These are phyloP conservation scores for Maconellicoccus hirsutus DNA, from an alignment of 1,140 invertebrate genomes.

Conservation along the genomic window DNA sequence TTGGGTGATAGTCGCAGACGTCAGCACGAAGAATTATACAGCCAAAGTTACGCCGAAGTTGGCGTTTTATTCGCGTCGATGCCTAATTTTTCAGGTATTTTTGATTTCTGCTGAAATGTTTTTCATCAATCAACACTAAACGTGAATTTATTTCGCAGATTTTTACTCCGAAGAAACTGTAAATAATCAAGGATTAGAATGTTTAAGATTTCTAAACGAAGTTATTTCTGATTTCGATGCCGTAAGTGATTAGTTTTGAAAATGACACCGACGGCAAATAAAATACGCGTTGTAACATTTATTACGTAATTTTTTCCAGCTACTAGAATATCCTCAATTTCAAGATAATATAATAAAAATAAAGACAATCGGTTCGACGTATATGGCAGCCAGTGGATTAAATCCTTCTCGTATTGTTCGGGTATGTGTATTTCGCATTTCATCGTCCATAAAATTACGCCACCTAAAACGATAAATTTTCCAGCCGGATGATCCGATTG, in stretches of 20 bases:
- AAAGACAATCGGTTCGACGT: constrained; percentile 94
- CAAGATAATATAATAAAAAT: constrained; percentile 84
- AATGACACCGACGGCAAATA: neutral
- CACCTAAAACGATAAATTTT: constrained; percentile 28
- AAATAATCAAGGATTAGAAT: constrained; percentile 92
- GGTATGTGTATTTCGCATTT: constrained; percentile 35
- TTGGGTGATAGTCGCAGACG: constrained; percentile 60
- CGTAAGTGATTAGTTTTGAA: constrained; percentile 48
- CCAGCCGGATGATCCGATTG: constrained; percentile 52
- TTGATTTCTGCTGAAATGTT: neutral
- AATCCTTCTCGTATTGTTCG: constrained; percentile 55
- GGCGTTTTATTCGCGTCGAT: constrained; percentile 89
- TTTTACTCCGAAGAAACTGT: constrained; percentile 92
- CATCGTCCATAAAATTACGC: no score
- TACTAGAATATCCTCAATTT: constrained; percentile 71
- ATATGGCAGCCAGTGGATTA: constrained; percentile 92
- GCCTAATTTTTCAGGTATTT: constrained; percentile 76
- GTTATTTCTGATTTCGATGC: constrained; percentile 97
- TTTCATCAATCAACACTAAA: neutral
- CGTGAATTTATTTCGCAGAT: constrained; percentile 42
- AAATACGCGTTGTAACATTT: neutral
- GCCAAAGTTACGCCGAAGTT: constrained; percentile 82
- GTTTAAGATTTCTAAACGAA: constrained; percentile 91
- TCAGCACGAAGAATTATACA: constrained; percentile 81
- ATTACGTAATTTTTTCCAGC: constrained; percentile 42